Percentiles rank a stretch among this genome's conserved stretches.
Evolutionary conservation across 2,113 vertebrate species (phyloP).

Genomic region (Pterophyllum scalare): DNA sequence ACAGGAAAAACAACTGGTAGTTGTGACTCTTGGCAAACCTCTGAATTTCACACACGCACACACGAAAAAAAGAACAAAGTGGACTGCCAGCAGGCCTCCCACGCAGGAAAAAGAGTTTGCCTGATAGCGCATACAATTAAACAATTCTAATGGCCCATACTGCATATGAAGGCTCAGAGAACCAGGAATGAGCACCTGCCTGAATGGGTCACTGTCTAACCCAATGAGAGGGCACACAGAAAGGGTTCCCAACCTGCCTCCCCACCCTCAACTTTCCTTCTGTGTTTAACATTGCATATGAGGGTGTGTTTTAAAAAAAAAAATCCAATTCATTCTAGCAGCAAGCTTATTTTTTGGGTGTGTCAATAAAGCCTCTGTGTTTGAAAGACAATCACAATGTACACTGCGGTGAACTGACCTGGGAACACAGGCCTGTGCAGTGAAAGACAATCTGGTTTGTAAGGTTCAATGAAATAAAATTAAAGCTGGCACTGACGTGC

Average conservation of each 20-base stretch:
- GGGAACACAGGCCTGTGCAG: neutral
- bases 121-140: conserved; percentile 22
- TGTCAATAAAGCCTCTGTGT: conserved; percentile 47
- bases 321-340: conserved; percentile 52
- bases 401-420: conserved; percentile 32
- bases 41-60: neutral
- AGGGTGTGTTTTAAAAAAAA: conserved; percentile 40
- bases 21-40: conserved; percentile 36
- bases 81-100: neutral
- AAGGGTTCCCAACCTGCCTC: conserved; percentile 39
- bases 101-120: conserved; percentile 7
- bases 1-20: neutral
- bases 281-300: conserved; percentile 24
- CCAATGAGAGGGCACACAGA: conserved; percentile 38
- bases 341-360: conserved; percentile 51
- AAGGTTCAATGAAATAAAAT: conserved; percentile 35
- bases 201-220: conserved; percentile 42
- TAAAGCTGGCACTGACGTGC: neutral
- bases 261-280: conserved; percentile 11
- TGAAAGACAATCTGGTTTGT: conserved; percentile 54
- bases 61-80: neutral
- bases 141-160: conserved; percentile 14
- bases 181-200: conserved; percentile 5
- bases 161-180: conserved; percentile 1
- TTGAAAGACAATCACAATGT: conserved; percentile 64